These are phyloP conservation scores for Melanostoma mellinum DNA, from an alignment of 2,888 invertebrate genomes.

Conservation along the genomic window DNA sequence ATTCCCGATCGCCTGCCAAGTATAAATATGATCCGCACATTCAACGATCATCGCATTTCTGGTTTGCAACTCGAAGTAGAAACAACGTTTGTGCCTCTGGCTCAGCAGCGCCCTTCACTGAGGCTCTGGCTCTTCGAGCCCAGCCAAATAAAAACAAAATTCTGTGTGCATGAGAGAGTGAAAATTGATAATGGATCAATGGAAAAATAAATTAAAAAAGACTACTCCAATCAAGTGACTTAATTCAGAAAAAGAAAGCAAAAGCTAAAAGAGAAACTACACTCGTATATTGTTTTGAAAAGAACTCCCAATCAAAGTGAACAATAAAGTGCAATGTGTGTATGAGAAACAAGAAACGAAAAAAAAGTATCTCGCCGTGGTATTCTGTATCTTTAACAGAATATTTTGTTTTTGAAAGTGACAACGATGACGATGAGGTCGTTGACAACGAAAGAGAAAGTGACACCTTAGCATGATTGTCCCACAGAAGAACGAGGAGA, in stretches of 20 bases:
- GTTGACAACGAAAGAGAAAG: slow-evolving; percentile 68
- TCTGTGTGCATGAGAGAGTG: slow-evolving; percentile 54
- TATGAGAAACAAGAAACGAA: slow-evolving; percentile 2
- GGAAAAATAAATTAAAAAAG: slow-evolving; percentile 23
- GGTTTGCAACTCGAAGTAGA: slow-evolving; percentile 68
- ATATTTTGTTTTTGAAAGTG: slow-evolving; percentile 41
- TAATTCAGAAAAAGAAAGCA: slow-evolving; percentile 50
- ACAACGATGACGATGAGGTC: slow-evolving; percentile 31
- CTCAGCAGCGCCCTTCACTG: slow-evolving; percentile 54
- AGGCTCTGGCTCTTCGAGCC: slow-evolving; percentile 45
- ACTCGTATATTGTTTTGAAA: not conserved
- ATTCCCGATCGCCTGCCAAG: slow-evolving; percentile 36
- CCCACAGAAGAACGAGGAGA: slow-evolving; percentile 21
- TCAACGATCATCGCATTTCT: slow-evolving; percentile 69
- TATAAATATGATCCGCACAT: slow-evolving; percentile 64
- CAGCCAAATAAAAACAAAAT: not conserved
- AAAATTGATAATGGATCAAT: slow-evolving; percentile 51
- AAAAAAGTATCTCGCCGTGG: slow-evolving; percentile 12
- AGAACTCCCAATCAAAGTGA: slow-evolving; percentile 37
- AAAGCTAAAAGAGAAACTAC: slow-evolving; percentile 45
- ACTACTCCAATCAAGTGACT: slow-evolving; percentile 53
- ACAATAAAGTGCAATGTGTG: slow-evolving; percentile 44
- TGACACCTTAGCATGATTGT: not conserved
- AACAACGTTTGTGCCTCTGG: slow-evolving; percentile 39
- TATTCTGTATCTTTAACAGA: not conserved